Evolutionary conservation across 2,888 invertebrate genomes (phyloP).

Genomic region (Coenonympha glycerion): DNA sequence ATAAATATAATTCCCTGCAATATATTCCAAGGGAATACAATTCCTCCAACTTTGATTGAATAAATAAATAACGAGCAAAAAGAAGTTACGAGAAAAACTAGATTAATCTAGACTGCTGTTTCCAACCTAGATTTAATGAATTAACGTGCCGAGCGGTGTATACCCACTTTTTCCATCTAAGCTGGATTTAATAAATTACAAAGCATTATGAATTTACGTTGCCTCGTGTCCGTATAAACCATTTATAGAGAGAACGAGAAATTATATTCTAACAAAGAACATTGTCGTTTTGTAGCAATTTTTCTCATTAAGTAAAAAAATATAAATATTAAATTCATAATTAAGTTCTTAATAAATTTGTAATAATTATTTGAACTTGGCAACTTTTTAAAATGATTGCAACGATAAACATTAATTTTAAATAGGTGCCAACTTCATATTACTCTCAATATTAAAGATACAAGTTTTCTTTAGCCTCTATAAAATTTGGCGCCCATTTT

Average conservation of each 20-base stretch:
- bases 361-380: too few relatives aligned
- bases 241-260: constrained; percentile 2
- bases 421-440: too few relatives aligned
- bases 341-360: not conserved
- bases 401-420: too few relatives aligned
- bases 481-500: not conserved
- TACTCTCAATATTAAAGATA: too few relatives aligned
- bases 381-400: too few relatives aligned
- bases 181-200: constrained; percentile 6
- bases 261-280: not conserved
- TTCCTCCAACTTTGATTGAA: too few relatives aligned
- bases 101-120: too few relatives aligned
- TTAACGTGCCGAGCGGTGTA: not conserved
- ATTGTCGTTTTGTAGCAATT: not conserved
- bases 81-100: too few relatives aligned
- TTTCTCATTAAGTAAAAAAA: not conserved
- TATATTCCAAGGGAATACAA: too few relatives aligned
- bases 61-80: too few relatives aligned
- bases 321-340: not conserved
- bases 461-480: too few relatives aligned
- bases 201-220: not conserved
- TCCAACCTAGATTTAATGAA: constrained; percentile 1
- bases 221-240: not conserved
- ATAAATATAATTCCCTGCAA: too few relatives aligned
- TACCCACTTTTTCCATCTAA: constrained; percentile 1